A percentile compares a stretch with the other conserved stretches of the same genome.
phyloP scores from a whole-genome alignment of 2,113 vertebrate genomes.

The Gasterosteus aculeatus region DNA sequence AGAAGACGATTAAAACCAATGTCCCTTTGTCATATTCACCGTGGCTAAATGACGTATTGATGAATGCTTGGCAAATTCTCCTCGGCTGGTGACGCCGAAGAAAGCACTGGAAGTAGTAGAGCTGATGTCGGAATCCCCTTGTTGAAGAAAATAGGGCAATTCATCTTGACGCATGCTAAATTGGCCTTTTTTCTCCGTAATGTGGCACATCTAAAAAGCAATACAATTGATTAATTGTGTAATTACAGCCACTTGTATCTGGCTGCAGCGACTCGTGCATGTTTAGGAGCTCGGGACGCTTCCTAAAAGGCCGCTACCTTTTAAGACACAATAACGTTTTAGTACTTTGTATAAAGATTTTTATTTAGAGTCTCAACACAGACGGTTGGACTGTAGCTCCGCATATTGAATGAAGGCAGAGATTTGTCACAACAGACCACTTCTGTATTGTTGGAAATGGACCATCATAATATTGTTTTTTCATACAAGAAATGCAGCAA shows the following conservation, averaged over 20 bases:
- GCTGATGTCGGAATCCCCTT: constrained; percentile 47
- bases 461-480: not conserved
- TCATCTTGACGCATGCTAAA: constrained; percentile 68
- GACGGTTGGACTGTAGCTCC: not conserved
- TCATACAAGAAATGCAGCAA: not conserved
- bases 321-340: constrained; percentile 37
- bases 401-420: not conserved
- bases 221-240: constrained; percentile 70
- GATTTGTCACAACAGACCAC: not conserved
- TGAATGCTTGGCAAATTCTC: constrained; percentile 30
- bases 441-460: not conserved
- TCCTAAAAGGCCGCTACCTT: constrained; percentile 33
- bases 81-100: constrained; percentile 34
- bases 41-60: constrained; percentile 37
- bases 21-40: constrained; percentile 49
- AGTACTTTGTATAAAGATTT: constrained; percentile 23
- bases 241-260: constrained; percentile 63
- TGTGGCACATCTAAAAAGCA: constrained; percentile 59
- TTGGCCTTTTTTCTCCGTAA: constrained; percentile 55
- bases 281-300: constrained; percentile 35
- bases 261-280: constrained; percentile 33
- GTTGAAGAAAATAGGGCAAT: constrained; percentile 54
- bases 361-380: constrained; percentile 24
- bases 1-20: constrained; percentile 38
- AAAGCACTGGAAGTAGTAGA: constrained; percentile 34